phyloP scores from a whole-genome alignment of 1,140 invertebrate species.

The Tigriopus japonicus region DNA sequence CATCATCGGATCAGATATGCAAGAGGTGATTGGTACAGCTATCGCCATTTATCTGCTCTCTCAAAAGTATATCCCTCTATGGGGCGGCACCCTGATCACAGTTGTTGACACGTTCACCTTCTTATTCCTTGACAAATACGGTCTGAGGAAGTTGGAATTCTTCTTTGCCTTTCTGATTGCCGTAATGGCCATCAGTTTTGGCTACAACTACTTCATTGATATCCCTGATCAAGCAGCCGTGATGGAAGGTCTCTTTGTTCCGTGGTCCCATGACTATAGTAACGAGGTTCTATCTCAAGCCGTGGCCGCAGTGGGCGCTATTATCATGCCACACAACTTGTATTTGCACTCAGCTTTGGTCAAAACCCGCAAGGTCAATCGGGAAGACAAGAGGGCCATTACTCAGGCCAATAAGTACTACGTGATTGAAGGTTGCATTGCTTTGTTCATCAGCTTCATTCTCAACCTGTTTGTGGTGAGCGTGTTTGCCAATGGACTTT shows the following conservation, averaged over 20 bases:
- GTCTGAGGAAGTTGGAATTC: conserved; percentile 68
- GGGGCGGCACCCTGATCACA: conserved; percentile 67
- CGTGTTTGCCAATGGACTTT: conserved; percentile 68
- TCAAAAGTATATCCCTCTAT: conserved; percentile 46
- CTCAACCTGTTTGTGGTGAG: conserved; percentile 72
- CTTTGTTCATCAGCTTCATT: conserved; percentile 69
- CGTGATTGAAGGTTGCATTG: conserved; percentile 62
- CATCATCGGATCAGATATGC: conserved; percentile 84
- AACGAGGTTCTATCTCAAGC: conserved; percentile 34
- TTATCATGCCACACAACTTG: conserved; percentile 91
- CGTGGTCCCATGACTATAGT: background rate
- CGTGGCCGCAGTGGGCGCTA: conserved; percentile 73
- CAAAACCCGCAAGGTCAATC: conserved; percentile 44
- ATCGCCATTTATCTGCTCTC: conserved; percentile 72
- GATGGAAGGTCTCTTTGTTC: background rate
- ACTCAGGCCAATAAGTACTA: conserved; percentile 73
- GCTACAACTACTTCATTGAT: conserved; percentile 40
- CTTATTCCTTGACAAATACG: conserved; percentile 74
- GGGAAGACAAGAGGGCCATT: conserved; percentile 45
- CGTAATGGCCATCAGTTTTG: conserved; percentile 72
- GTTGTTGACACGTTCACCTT: conserved; percentile 83
- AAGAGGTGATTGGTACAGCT: conserved; percentile 65
- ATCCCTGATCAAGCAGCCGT: background rate
- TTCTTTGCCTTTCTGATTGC: conserved; percentile 67
- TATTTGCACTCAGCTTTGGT: conserved; percentile 80